Percentiles rank a stretch among this genome's conserved stretches.
Evolutionary conservation across 2,113 vertebrate species (phyloP).

Genomic region (Athene cunicularia): DNA sequence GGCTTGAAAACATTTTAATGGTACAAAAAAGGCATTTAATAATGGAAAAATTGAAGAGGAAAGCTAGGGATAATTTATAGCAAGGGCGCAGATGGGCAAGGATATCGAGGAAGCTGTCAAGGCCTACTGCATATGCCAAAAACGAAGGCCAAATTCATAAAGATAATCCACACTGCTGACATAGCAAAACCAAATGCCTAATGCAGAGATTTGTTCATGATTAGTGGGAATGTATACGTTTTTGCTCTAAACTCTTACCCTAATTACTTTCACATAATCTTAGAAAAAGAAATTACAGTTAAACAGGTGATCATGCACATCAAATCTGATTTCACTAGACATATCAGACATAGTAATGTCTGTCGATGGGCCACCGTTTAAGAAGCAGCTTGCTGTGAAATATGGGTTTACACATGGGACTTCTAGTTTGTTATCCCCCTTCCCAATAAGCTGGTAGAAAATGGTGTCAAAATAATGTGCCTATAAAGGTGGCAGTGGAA

Average conservation of each 20-base stretch:
- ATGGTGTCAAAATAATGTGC: not conserved
- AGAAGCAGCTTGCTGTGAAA: not conserved
- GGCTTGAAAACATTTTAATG: not conserved
- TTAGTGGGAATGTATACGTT: not conserved
- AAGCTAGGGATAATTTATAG: not conserved
- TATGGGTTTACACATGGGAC: not conserved
- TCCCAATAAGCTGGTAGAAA: not conserved
- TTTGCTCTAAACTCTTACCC: not conserved
- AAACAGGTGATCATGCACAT: not conserved
- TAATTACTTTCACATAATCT: not conserved
- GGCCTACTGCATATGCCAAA: not conserved
- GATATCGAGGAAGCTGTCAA: not conserved
- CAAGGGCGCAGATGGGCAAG: not conserved
- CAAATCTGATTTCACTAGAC: not conserved
- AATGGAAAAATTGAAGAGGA: not conserved
- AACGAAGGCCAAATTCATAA: not conserved
- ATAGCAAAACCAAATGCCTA: not conserved
- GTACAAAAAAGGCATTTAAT: not conserved
- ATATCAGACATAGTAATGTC: not conserved
- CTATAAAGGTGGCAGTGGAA: not conserved
- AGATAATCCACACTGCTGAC: not conserved
- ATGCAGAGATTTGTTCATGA: not conserved
- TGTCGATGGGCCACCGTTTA: not conserved
- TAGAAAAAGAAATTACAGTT: not conserved
- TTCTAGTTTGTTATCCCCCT: not conserved